Evolutionary conservation across 2,888 invertebrate genomes (phyloP).

Genomic region (Barypeithes pellucidus): DNA sequence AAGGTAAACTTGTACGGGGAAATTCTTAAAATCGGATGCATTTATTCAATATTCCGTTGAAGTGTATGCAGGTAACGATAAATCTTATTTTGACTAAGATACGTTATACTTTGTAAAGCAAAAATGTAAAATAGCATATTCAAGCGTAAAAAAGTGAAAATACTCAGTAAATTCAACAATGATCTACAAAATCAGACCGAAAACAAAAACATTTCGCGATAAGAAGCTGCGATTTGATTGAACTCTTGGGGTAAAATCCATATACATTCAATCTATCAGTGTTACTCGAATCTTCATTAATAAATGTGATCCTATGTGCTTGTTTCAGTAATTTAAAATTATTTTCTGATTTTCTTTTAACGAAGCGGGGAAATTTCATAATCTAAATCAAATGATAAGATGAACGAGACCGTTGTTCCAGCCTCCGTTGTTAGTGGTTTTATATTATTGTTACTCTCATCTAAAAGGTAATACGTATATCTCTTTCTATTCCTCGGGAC

Average conservation of each 20-base stretch:
- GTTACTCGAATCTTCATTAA: not conserved
- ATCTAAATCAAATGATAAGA: constrained; percentile 43
- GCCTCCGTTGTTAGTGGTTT: constrained; percentile 43
- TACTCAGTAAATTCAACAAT: not conserved
- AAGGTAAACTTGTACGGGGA: constrained; percentile 8
- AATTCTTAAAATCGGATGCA: constrained; percentile 13
- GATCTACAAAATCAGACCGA: constrained; percentile 40
- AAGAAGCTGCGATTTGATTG: constrained; percentile 25
- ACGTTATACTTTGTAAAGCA: not conserved
- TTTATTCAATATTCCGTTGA: constrained; percentile 12
- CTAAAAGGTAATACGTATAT: constrained; percentile 52
- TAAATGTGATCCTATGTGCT: too few species aligned
- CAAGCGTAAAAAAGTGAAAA: not conserved
- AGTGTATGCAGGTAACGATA: not conserved
- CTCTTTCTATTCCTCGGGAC: constrained; percentile 14
- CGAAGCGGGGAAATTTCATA: constrained; percentile 18
- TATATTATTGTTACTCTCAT: constrained; percentile 44
- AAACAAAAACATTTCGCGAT: constrained; percentile 37
- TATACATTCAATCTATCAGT: not conserved
- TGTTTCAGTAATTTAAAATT: too few species aligned
- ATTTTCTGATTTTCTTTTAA: too few species aligned
- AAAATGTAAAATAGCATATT: not conserved
- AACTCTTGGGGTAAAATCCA: constrained; percentile 23
- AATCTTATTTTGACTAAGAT: not conserved
- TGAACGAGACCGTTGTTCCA: constrained; percentile 38